Conservation (phyloP, 2,888 invertebrate genomes). For the Eutolmus rufibarbis region DNA sequence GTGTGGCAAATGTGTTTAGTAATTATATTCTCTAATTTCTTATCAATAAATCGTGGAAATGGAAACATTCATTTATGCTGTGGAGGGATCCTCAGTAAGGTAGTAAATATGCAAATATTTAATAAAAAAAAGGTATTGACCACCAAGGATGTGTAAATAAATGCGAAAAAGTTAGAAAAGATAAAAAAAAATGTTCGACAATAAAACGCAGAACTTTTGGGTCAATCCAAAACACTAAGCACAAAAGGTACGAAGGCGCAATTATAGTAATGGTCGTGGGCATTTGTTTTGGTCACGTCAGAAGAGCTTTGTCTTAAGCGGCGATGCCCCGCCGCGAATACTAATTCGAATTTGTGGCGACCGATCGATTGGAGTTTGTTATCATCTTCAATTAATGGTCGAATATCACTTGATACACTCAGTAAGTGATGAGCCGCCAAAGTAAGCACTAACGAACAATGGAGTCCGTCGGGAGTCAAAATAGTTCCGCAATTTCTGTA, state of each 20-base stretch:
- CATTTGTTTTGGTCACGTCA: slow-evolving; percentile 43
- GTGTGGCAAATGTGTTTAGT: no score
- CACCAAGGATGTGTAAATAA: neutral
- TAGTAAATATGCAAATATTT: neutral
- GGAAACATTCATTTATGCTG: neutral
- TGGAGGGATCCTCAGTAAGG: neutral
- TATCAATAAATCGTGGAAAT: neutral
- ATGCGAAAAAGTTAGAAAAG: neutral
- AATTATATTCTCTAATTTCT: no score
- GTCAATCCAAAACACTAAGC: slow-evolving; percentile 23
- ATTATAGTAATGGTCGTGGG: slow-evolving; percentile 11
- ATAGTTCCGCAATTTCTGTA: neutral
- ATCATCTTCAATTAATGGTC: slow-evolving; percentile 33
- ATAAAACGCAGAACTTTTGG: neutral
- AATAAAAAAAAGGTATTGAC: neutral
- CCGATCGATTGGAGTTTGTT: slow-evolving; percentile 39
- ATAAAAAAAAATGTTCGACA: neutral
- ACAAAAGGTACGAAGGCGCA: slow-evolving; percentile 9
- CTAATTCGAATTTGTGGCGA: slow-evolving; percentile 42
- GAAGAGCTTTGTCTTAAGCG: neutral
- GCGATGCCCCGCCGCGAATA: slow-evolving; percentile 28
- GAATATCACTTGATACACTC: slow-evolving; percentile 3
- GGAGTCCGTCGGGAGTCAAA: slow-evolving; percentile 26
- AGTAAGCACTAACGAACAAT: slow-evolving; percentile 25
- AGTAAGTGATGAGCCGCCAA: slow-evolving; percentile 27